Evolutionary conservation across 2,888 invertebrate species (phyloP).

Genomic region (Clunio marinus): DNA sequence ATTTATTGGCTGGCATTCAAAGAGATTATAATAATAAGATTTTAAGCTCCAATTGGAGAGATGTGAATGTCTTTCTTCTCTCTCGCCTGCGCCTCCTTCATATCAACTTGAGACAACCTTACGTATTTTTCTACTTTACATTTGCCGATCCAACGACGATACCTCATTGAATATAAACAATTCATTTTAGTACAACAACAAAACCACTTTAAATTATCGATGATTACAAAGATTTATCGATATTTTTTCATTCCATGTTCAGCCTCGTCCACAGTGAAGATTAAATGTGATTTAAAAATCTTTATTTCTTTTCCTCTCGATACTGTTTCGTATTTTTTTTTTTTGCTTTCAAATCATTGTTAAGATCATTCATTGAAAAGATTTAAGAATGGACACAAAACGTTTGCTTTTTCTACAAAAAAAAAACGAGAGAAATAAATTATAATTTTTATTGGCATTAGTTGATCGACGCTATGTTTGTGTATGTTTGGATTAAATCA

Average conservation of each 20-base stretch:
- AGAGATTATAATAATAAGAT: slow-evolving; percentile 24
- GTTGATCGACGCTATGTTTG: background rate
- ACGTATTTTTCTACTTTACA: background rate
- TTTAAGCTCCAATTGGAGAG: slow-evolving; percentile 26
- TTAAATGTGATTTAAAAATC: slow-evolving; percentile 21
- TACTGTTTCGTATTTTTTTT: background rate
- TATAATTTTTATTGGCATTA: slow-evolving; percentile 35
- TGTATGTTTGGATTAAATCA: slow-evolving; percentile 23
- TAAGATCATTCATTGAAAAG: background rate
- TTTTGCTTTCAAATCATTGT: background rate
- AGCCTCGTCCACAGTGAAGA: background rate
- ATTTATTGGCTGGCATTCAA: slow-evolving; percentile 24
- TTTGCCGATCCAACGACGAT: background rate
- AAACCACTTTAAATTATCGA: slow-evolving; percentile 25
- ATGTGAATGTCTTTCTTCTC: background rate
- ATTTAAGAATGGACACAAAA: slow-evolving; percentile 11
- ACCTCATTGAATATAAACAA: background rate
- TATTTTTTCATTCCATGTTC: too few species aligned
- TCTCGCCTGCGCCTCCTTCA: too few species aligned
- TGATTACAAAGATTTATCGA: slow-evolving; percentile 37
- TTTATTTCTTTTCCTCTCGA: background rate
- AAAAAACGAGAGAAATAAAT: slow-evolving; percentile 21
- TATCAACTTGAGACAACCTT: background rate
- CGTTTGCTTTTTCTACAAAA: background rate
- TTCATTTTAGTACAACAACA: slow-evolving; percentile 1